Percentiles rank a stretch among this genome's conserved stretches.
Evolutionary conservation across 2,797 vertebrate genomes (phyloP).

Genomic region (Mormyrus proboscirostris): DNA sequence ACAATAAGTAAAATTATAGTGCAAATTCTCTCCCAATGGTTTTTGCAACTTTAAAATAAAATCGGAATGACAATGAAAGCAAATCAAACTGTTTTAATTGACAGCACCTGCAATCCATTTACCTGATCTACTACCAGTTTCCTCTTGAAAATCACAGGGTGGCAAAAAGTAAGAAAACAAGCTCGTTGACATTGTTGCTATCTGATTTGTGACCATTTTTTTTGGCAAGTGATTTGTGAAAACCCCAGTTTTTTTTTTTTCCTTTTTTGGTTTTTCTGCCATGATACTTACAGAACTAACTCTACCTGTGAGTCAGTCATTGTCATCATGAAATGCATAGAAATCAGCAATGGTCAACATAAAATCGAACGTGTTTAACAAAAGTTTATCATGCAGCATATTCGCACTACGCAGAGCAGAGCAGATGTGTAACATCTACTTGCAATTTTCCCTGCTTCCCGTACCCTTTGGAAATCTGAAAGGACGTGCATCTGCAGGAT

Average conservation of each 20-base stretch:
- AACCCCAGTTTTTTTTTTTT: constrained; percentile 52
- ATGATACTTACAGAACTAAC: constrained; percentile 63
- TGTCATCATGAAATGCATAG: constrained; percentile 67
- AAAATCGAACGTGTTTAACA: constrained; percentile 61
- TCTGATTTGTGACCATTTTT: constrained; percentile 49
- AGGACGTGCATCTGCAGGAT: constrained; percentile 44
- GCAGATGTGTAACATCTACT: constrained; percentile 50
- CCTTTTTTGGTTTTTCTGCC: constrained; percentile 41
- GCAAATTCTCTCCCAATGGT: constrained; percentile 79
- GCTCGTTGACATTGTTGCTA: constrained; percentile 70
- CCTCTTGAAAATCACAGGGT: constrained; percentile 43
- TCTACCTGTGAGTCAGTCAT: constrained; percentile 37
- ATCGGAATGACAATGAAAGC: constrained; percentile 55
- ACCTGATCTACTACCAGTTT: constrained; percentile 53
- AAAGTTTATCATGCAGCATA: constrained; percentile 82
- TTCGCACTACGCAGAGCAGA: constrained; percentile 56
- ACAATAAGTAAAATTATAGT: constrained; percentile 65
- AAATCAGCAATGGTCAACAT: constrained; percentile 59
- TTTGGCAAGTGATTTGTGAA: constrained; percentile 85
- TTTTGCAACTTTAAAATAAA: constrained; percentile 59
- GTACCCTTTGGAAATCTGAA: constrained; percentile 62
- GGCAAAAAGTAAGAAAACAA: constrained; percentile 48
- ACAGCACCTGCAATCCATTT: constrained; percentile 56
- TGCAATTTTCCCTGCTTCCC: constrained; percentile 55
- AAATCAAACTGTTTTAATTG: constrained; percentile 49